phyloP scores from a whole-genome alignment of 2,113 vertebrate species.

The Austrofundulus limnaeus region DNA sequence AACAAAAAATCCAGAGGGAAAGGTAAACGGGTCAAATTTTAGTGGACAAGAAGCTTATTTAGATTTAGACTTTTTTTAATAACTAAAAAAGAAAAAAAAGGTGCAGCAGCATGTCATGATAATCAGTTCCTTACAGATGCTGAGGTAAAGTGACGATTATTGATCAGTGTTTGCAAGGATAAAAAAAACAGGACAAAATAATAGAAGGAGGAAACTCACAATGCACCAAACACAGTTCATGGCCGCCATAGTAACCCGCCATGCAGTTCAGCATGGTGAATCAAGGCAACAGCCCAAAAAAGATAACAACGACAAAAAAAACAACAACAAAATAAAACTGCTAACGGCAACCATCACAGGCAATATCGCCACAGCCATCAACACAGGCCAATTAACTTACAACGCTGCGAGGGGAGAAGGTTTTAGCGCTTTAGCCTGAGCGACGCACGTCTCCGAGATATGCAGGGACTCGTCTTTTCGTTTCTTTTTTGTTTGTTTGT shows the following conservation, averaged over 20 bases:
- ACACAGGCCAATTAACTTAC: conserved; percentile 88
- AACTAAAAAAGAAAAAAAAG: conserved; percentile 5
- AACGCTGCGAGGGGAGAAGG: conserved; percentile 78
- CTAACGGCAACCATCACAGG: conserved; percentile 85
- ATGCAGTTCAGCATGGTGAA: conserved; percentile 83
- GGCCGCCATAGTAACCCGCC: conserved; percentile 83
- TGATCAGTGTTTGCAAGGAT: conserved; percentile 79
- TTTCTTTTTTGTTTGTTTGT: conserved; percentile 62
- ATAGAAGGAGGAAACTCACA: conserved; percentile 81
- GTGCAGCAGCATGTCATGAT: conserved; percentile 70
- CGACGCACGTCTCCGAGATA: conserved; percentile 83
- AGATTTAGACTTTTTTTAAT: conserved; percentile 41
- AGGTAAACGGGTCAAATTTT: conserved; percentile 48
- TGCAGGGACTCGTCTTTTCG: conserved; percentile 67
- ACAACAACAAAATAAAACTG: conserved; percentile 67
- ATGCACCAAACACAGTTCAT: conserved; percentile 85
- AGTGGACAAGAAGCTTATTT: conserved; percentile 36
- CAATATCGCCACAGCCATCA: conserved; percentile 85
- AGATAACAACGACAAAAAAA: background rate
- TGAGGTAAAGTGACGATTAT: conserved; percentile 77
- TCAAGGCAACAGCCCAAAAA: conserved; percentile 80
- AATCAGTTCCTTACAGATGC: conserved; percentile 76
- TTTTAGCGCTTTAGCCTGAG: conserved; percentile 84
- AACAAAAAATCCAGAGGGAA: conserved; percentile 54
- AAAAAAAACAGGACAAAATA: conserved; percentile 75